Conservation (phyloP, 2,113 vertebrate species). For the Nothocercus nigrocapillus region DNA sequence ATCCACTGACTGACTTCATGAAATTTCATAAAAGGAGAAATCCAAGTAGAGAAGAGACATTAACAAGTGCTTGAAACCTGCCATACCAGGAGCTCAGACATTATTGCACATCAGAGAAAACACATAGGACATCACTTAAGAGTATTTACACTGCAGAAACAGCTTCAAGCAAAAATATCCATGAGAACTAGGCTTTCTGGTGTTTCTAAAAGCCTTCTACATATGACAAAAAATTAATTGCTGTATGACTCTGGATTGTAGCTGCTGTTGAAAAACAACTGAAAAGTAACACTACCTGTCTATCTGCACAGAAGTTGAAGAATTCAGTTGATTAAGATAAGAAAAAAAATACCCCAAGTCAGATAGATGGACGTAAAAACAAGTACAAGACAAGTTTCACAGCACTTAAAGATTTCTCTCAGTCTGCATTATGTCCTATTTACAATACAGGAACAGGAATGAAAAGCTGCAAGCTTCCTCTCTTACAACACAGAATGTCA, state of each 20-base stretch:
- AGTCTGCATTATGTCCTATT: neutral
- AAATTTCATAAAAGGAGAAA: neutral
- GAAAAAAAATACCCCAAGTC: neutral
- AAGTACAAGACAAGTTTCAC: neutral
- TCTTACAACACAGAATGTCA: neutral
- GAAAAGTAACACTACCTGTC: neutral
- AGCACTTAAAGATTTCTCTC: neutral
- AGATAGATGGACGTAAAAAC: neutral
- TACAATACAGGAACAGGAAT: neutral
- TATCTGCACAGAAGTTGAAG: neutral
- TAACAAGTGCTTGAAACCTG: neutral
- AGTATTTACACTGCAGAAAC: neutral
- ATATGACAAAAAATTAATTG: neutral
- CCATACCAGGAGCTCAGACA: neutral
- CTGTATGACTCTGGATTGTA: neutral
- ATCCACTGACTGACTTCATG: neutral
- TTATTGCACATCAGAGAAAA: neutral
- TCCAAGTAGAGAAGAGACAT: neutral
- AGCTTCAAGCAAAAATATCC: neutral
- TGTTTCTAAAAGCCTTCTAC: neutral
- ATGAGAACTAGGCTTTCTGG: neutral
- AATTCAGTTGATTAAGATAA: neutral
- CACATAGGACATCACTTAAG: neutral
- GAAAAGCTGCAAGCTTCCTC: neutral
- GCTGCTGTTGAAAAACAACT: neutral